Conservation (phyloP, 2,113 vertebrate genomes). For the Bufo gargarizans region DNA sequence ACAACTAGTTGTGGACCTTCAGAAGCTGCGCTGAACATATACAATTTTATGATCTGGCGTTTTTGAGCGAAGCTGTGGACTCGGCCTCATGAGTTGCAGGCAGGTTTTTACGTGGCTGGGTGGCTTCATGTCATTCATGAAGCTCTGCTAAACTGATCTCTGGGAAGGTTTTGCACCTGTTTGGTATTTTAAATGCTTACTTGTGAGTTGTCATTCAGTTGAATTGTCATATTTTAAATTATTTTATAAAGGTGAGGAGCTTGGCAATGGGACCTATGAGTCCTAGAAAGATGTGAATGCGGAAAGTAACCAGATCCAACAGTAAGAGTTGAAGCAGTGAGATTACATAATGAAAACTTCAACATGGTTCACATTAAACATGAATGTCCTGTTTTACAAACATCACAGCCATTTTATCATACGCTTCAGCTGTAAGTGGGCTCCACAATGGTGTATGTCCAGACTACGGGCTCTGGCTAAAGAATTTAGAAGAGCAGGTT, state of each 20-base stretch:
- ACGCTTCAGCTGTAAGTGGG: neutral
- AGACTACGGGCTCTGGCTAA: neutral
- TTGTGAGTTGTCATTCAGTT: neutral
- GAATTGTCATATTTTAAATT: constrained; percentile 7
- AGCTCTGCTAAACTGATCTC: neutral
- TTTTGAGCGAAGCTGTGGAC: neutral
- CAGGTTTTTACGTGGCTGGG: neutral
- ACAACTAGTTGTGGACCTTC: neutral
- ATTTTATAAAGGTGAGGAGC: constrained; percentile 9
- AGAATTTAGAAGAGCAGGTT: constrained; percentile 46
- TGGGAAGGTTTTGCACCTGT: neutral
- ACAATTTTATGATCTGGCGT: neutral
- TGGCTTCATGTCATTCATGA: neutral
- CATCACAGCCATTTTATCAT: neutral
- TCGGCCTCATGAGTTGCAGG: neutral
- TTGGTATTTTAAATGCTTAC: constrained; percentile 24
- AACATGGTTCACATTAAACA: neutral
- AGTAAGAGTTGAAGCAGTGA: neutral
- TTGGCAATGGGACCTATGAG: neutral
- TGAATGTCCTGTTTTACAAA: neutral
- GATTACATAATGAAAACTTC: neutral
- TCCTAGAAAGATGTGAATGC: neutral
- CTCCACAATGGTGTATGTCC: constrained; percentile 9
- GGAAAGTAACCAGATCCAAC: neutral
- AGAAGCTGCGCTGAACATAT: neutral